Evolutionary conservation across 2,888 invertebrate genomes (phyloP), one percentile per base, ranked within the genome.

Genomic region (Allophyes oxyacanthae): DNA sequence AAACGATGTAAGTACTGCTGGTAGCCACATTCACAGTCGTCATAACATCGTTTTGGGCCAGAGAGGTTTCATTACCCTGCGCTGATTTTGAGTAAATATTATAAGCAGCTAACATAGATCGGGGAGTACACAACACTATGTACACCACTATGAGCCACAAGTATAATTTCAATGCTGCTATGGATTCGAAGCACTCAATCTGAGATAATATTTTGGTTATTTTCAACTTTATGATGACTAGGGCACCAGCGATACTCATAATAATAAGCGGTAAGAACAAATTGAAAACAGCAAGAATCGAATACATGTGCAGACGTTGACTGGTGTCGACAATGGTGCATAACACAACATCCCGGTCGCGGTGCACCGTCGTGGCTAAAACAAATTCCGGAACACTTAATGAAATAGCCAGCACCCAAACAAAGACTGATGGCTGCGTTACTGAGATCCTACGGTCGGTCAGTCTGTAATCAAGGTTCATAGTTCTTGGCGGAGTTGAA

Each of bases 341-440:
- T 28, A 94, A 71, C 10, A 89, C 84, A 9, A 80, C 73, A 44
- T 87, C 85, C 40, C 85, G 79, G 51, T 91, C 89, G 5, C 88
- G 76, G 57, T 87, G 84, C 42, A 94, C 81, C 40, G 91, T 92
- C 6, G 94, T 92, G 5, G 95, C 94, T 64, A 95, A 83, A 26
- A 92, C 89, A 79, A 94, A 95, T 72, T 95, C 95, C 8, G 96
- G 96, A 43, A 96, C 90, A 79, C 95, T 95, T 32, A 95, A 81
- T 0, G 95, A 95, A 38, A 93, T 80, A 32, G 95, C 91, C 43
- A 95, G 79, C 63, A 95, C 88, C 95, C 95, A 95, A 43, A 95
- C 91, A 66, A 95, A 94, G 52, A 94, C 77, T 20, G 92, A 88
- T 0, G 95, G 95, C 43, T 94, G 89, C 33, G 92, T 81, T 25